These are phyloP conservation scores for Neria commutata DNA, from an alignment of 2,888 invertebrate species.

Conservation along the genomic window DNA sequence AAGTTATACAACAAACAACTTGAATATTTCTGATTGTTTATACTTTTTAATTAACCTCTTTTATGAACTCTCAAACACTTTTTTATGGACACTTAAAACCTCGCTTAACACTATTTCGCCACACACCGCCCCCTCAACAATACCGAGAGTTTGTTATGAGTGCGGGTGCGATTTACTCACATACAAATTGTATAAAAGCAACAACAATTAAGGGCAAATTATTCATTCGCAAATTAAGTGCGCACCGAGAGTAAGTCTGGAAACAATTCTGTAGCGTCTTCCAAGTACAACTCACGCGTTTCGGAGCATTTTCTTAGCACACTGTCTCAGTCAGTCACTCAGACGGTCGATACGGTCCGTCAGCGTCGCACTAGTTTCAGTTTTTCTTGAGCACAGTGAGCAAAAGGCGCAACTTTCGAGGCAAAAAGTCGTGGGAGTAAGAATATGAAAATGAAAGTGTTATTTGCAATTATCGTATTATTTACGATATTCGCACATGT, in stretches of 20 bases:
- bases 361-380: background rate
- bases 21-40: too few species aligned
- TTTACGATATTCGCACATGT: conserved; percentile 25
- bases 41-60: too few species aligned
- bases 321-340: too few species aligned
- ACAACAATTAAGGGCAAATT: conserved; percentile 55
- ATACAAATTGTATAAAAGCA: conserved; percentile 53
- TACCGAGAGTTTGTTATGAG: too few species aligned
- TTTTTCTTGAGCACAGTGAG: background rate
- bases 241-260: conserved; percentile 21
- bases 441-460: conserved; percentile 9
- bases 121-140: too few species aligned
- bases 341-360: background rate
- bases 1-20: too few species aligned
- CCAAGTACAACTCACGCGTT: conserved; percentile 32
- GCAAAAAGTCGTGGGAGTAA: background rate
- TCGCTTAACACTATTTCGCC: conserved; percentile 27
- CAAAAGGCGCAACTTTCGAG: background rate
- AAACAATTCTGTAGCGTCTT: too few species aligned
- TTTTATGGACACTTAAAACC: conserved; percentile 4
- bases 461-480: background rate
- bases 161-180: background rate
- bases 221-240: conserved; percentile 50
- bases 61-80: too few species aligned
- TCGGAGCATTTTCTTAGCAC: too few species aligned